phyloP scores from a whole-genome alignment of 1,140 invertebrate genomes.

The Delia radicum region DNA sequence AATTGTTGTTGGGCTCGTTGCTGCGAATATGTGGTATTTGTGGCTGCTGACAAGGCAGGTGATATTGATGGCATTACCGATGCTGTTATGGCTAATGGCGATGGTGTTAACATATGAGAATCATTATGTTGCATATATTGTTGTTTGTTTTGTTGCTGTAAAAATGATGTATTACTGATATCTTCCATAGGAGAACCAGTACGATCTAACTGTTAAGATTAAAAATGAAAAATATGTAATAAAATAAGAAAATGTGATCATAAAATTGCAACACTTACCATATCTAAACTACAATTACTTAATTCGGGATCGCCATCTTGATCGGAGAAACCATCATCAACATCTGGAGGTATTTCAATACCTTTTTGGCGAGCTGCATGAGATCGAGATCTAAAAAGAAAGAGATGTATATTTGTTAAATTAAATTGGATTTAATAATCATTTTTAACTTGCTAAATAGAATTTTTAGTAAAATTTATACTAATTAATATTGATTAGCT shows the following conservation, averaged over 20 bases:
- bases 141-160: slow-evolving; percentile 23
- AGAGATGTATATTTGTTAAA: background rate
- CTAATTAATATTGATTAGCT: too few relatives aligned
- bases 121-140: background rate
- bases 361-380: slow-evolving; percentile 72
- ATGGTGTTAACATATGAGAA: slow-evolving; percentile 10
- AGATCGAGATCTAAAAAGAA: slow-evolving; percentile 65
- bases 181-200: slow-evolving; percentile 49
- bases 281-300: slow-evolving; percentile 52
- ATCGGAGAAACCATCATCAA: slow-evolving; percentile 62
- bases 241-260: background rate
- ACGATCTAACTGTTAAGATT: slow-evolving; percentile 45
- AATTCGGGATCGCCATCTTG: slow-evolving; percentile 48
- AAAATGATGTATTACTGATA: slow-evolving; percentile 10
- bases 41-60: slow-evolving; percentile 43
- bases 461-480: too few relatives aligned
- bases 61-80: slow-evolving; percentile 42
- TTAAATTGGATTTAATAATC: too few relatives aligned
- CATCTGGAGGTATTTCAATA: slow-evolving; percentile 58
- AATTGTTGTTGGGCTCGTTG: slow-evolving; percentile 40
- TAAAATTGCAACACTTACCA: slow-evolving; percentile 36
- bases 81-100: slow-evolving; percentile 14
- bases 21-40: slow-evolving; percentile 39
- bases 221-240: background rate
- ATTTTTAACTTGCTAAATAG: too few relatives aligned